Base-by-base conservation (phyloP, 2,888 invertebrate species). In the Ophion slaviceki region DNA sequence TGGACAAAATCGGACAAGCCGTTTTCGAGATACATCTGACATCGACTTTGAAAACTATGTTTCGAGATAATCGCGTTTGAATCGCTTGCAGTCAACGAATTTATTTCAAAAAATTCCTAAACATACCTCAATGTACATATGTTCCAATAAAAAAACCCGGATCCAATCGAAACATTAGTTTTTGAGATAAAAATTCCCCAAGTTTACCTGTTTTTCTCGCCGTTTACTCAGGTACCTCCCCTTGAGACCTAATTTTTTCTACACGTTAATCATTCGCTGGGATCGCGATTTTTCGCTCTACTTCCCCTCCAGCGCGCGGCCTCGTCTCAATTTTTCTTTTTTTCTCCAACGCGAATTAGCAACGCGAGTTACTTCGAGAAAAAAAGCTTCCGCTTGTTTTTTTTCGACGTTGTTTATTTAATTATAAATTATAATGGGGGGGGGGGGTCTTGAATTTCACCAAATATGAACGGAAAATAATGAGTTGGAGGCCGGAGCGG, bases 191-290 rank as follows among this genome's bases (percentile, higher is more conserved):
- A 24, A 24, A 24, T 24, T 24, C 24, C 24, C 24, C 1, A 24
- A 24, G 24, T 24, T 24, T 1, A 24, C 24, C 24, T 24, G 24
- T 24, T 24, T 24, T 24, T 2, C 24, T 24, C 24, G 24, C 24
- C 24, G 24, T 24, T 24, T 24, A 24, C 24, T 24, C 24, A 24
- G 24, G 24, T 24, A 24, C 24, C 24, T 24, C 24, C 24, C 24
- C 24, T 24, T 24, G 20, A 20, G n/a, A n/a, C n/a, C 59, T 72
- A 72, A 59, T 68, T 68, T 47, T 71, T 72, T 36, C 24, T 59
- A 57, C 2, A 47, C 45, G 28, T 32, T 32, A 20, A 57, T 71
- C n/a, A 14, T 71, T 8, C 47, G 32, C 32, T 20, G 53, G 32
- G 24, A 61, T 61, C 20, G 61, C 20, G 61, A 20, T 61, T 14